Base-by-base conservation (phyloP, 1,140 invertebrate genomes). In the Asbolus verrucosus region DNA sequence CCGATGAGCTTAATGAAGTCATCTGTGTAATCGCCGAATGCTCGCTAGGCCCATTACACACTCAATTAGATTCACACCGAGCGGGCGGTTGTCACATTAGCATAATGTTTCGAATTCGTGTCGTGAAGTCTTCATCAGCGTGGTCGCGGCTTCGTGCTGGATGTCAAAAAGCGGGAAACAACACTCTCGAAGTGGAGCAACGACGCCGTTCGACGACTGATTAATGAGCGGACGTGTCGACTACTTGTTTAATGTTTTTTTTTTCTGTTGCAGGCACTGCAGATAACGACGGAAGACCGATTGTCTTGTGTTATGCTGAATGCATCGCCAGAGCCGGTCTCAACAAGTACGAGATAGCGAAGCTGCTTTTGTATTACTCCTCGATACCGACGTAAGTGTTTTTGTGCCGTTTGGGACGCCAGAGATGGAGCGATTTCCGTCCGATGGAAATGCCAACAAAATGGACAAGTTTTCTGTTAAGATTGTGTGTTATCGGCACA, bases 271-370 rank as follows among this genome's bases (percentile, higher is more conserved):
- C 80, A 84, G 83, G 83, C 14, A 82, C 82, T 11, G 71, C 74
- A 13, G 83, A 84, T 70, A 72, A 81, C 36, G 77, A 82, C 73
- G 85, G 83, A 74, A 76, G 84, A 75, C 83, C 85, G 54, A 81
- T 87, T 70, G 81, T 87, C 36, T 79, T 84, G 33, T 84, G 85
- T 67, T 85, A 86, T 70, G 82, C 83, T 2, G 82, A 83, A 68
- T 82, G 80, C 70, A 82, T 87, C 66, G 76, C 79, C 18, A 77
- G 79, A 71, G 83, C 84, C 33, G 82, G 83, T 24, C 77, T 87
- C 18, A 84, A 85, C 69, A 84, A 84, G 74, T 84, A 85, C 63
- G 85, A 87, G 78, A 80, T 86, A 61, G 85, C 85, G 41, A 85
- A 85, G 63, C 74, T 86, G 65, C 71, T 87, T 41, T 78, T 87